phyloP scores from a whole-genome alignment of 2,113 vertebrate species.

The Apistogramma diplotaenia region DNA sequence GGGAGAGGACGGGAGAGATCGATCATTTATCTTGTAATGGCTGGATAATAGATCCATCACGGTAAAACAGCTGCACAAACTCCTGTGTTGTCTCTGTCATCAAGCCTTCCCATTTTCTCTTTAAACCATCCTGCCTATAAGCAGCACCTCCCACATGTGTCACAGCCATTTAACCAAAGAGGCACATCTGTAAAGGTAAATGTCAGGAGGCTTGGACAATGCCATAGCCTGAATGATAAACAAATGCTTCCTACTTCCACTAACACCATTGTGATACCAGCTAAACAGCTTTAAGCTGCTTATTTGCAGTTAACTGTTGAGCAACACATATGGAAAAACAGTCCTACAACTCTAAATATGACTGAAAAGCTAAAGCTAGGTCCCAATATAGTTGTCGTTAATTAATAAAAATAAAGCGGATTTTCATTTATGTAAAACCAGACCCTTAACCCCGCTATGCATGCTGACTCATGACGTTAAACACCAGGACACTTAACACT shows the following conservation, averaged over 20 bases:
- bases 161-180: constrained; percentile 64
- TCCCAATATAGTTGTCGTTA: background rate
- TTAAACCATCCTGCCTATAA: constrained; percentile 60
- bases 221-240: constrained; percentile 20
- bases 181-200: constrained; percentile 51
- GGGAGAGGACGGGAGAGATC: constrained; percentile 86
- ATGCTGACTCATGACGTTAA: background rate
- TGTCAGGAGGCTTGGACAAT: constrained; percentile 42
- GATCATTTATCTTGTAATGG: constrained; percentile 99
- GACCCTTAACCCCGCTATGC: background rate
- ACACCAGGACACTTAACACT: background rate
- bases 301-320: background rate
- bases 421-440: background rate
- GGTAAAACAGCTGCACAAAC: constrained; percentile 93
- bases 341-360: background rate
- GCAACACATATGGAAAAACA: background rate
- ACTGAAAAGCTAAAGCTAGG: background rate
- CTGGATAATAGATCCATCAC: constrained; percentile 99
- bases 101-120: constrained; percentile 69
- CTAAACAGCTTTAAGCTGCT: background rate
- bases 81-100: constrained; percentile 75
- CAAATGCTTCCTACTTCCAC: constrained; percentile 43
- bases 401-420: background rate
- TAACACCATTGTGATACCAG: constrained; percentile 1
- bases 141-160: constrained; percentile 36